Base-by-base conservation (phyloP, 1,140 invertebrate genomes). In the Papilio aristodemus region DNA sequence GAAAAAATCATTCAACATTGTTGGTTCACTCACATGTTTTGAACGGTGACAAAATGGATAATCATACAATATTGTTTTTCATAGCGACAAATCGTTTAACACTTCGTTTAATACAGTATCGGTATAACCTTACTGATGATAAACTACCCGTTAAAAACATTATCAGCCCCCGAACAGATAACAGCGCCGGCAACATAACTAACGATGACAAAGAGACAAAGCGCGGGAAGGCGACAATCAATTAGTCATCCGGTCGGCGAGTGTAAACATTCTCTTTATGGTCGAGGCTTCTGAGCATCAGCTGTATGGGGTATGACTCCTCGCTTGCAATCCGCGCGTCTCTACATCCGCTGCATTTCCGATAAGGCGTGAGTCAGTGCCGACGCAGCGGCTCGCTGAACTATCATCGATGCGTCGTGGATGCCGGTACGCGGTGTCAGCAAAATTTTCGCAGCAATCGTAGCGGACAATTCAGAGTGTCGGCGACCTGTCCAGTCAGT, bases 151-250 rank as follows among this genome's bases (percentile, higher is more conserved):
- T 62, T 62, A 62, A 39, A 58, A 59, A 62, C 36, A 62, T 36
- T 62, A 62, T 62, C 59, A 19, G 59, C 17, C 4, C 9, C 27
- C 11, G 17, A 62, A 62, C 14, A 39, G 59, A 62, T 62, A 62
- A 62, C 14, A 10, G 36, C 14, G 17, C n/a, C n/a, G 13, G 17
- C 36, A 62, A 62, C 59, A 62, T 17, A 27, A 36, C 17, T 67
- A 75, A 69, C 57, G 46, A 67, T 77, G 68, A 87, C 86, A 88
- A 88, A 87, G 84, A 83, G 81, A 90, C 86, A 90, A 90, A 87
- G 85, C 77, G 73, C 70, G 68, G 77, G 70, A 72, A 69, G 71
- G 72, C 72, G 79, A 82, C 81, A 81, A 82, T 75, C 77, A 86
- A 86, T 89, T 86, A 89, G 78, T 87, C 85, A 89, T 79, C 79